A percentile compares a stretch with the other conserved stretches of the same genome.
phyloP scores from a whole-genome alignment of 2,797 vertebrate genomes.

The Numenius phaeopus region DNA sequence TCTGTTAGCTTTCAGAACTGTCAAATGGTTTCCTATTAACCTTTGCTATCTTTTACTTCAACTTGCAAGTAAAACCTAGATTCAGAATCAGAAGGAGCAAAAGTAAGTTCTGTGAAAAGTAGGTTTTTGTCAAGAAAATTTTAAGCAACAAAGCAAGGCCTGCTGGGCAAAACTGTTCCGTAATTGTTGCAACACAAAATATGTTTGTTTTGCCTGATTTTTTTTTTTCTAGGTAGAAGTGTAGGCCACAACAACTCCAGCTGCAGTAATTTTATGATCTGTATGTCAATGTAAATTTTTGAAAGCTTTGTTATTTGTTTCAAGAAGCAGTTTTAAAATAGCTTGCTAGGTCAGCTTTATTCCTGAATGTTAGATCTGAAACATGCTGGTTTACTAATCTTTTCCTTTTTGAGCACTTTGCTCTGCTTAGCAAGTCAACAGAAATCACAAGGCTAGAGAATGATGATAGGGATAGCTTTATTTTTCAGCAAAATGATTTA shows the following conservation, averaged over 20 bases:
- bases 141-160: not conserved
- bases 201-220: not conserved
- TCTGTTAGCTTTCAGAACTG: not conserved
- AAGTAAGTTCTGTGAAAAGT: not conserved
- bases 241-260: not conserved
- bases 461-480: not conserved
- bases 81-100: not conserved
- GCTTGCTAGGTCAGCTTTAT: constrained; percentile 13
- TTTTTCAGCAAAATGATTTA: not conserved
- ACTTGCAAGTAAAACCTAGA: not conserved
- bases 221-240: not conserved
- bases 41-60: not conserved
- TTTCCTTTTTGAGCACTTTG: constrained; percentile 1
- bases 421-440: not conserved
- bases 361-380: not conserved
- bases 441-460: not conserved
- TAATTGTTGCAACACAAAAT: not conserved
- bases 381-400: constrained; percentile 4
- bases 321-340: not conserved
- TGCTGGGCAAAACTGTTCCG: not conserved
- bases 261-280: not conserved
- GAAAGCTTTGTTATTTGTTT: constrained; percentile 25
- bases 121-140: not conserved
- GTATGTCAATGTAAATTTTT: not conserved
- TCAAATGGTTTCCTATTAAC: not conserved